These are phyloP conservation scores for Tapirus terrestris DNA, from an alignment of 2,113 vertebrate genomes.

Conservation along the genomic window DNA sequence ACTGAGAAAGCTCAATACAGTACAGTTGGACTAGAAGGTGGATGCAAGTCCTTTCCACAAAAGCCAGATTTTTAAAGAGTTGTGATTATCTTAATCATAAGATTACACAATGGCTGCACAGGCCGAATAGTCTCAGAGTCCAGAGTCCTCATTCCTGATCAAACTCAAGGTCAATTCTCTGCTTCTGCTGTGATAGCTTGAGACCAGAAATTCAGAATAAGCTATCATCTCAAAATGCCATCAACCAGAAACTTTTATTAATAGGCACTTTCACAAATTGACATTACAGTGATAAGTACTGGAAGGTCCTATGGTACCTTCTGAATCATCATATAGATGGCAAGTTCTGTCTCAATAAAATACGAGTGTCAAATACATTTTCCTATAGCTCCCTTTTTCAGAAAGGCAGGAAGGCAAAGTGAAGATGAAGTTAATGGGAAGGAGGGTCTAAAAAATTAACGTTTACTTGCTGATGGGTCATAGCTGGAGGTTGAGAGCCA, in stretches of 20 bases:
- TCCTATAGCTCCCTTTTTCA: not conserved
- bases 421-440: not conserved
- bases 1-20: not conserved
- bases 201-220: conserved; percentile 22
- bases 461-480: not conserved
- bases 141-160: conserved; percentile 14
- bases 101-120: not conserved
- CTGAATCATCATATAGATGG: not conserved
- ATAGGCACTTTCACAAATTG: conserved; percentile 34
- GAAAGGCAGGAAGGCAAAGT: not conserved
- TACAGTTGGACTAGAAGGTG: not conserved
- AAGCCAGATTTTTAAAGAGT: not conserved
- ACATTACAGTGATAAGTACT: not conserved
- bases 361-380: not conserved
- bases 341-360: conserved; percentile 44
- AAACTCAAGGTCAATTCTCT: conserved; percentile 28
- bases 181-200: not conserved
- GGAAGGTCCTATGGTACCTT: not conserved
- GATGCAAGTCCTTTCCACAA: not conserved
- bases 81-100: not conserved
- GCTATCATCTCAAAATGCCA: not conserved
- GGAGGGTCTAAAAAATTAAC: not conserved
- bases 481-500: not conserved
- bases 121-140: not conserved
- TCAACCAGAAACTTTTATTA: conserved; percentile 28